Percentiles rank a stretch among this genome's conserved stretches.
These are phyloP conservation scores for Pristionchus arcanus DNA, from an alignment of 2,888 invertebrate species.

Conservation along the genomic window DNA sequence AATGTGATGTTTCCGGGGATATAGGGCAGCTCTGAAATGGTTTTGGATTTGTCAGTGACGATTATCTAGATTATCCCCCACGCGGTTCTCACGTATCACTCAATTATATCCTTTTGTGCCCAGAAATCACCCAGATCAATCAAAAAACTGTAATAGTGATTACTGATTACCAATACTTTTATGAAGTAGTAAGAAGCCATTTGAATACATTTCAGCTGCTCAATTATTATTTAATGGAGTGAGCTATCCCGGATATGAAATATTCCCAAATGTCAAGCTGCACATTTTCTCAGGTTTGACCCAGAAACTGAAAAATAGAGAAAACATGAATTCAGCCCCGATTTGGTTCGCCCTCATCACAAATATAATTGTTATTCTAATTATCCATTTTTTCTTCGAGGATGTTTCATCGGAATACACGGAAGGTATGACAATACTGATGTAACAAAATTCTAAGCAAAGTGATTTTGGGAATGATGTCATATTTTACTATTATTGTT, in stretches of 20 bases:
- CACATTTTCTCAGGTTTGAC: slow-evolving; percentile 45
- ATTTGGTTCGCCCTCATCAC: slow-evolving; percentile 15
- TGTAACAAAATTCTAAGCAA: not conserved
- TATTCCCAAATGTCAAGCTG: slow-evolving; percentile 23
- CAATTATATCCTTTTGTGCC: too few relatives aligned
- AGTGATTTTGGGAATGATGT: too few relatives aligned
- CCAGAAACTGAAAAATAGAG: not conserved
- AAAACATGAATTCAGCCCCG: not conserved
- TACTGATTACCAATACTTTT: too few relatives aligned
- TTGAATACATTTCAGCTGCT: not conserved
- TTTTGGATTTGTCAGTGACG: not conserved
- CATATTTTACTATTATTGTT: too few relatives aligned
- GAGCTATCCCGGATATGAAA: slow-evolving; percentile 43
- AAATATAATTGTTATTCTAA: slow-evolving; percentile 36
- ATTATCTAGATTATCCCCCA: not conserved
- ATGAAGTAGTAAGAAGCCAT: too few relatives aligned
- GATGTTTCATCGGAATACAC: not conserved
- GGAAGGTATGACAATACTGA: not conserved
- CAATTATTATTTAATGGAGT: slow-evolving; percentile 3
- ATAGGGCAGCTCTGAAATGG: not conserved
- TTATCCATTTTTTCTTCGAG: slow-evolving; percentile 1
- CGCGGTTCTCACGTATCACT: not conserved
- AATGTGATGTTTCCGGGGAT: too few relatives aligned
- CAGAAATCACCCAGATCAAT: not conserved
- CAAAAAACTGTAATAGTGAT: not conserved